Percentiles rank a stretch among this genome's conserved stretches.
Evolutionary conservation across 37 sponge, comb jelly and placozoan species (phyloP).

Genomic region (Amphimedon queenslandica): DNA sequence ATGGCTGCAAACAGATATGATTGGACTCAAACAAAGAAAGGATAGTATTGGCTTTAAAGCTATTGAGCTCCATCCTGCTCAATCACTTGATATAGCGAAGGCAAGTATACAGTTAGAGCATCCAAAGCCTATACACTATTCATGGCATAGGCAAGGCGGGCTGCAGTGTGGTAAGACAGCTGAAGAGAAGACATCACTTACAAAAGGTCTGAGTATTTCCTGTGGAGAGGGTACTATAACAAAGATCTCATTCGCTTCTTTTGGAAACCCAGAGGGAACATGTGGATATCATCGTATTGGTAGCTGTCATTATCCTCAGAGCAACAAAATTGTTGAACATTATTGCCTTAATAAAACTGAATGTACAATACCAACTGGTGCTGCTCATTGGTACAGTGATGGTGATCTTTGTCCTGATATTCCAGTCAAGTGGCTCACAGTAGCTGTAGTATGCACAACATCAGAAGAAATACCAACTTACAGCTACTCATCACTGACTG

Average conservation of each 20-base stretch:
- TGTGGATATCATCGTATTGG: constrained; percentile 27
- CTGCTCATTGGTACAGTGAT: constrained; percentile 31
- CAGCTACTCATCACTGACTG: constrained; percentile 14
- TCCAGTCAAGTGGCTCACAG: constrained; percentile 15
- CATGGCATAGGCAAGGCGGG: constrained; percentile 41
- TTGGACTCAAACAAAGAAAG: constrained; percentile 15
- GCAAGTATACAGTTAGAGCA: constrained; percentile 26
- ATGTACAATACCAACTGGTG: constrained; percentile 26
- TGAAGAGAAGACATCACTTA: constrained; percentile 27
- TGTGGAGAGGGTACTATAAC: constrained; percentile 26
- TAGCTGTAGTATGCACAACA: constrained; percentile 20
- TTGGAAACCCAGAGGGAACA: constrained; percentile 25
- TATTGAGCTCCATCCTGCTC: constrained; percentile 47
- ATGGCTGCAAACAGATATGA: constrained; percentile 49
- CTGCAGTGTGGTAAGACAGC: constrained; percentile 43
- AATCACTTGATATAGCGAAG: constrained; percentile 19
- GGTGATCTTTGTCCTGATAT: constrained; percentile 14
- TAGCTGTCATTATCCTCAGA: constrained; percentile 18
- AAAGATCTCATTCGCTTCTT: constrained; percentile 30
- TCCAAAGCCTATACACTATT: constrained; percentile 30
- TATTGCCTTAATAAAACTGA: constrained; percentile 14
- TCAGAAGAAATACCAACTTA: neutral
- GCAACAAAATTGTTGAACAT: constrained; percentile 4
- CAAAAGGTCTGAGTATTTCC: neutral
- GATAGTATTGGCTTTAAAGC: constrained; percentile 22